phyloP scores from a whole-genome alignment of 2,797 vertebrate genomes.

The Acridotheres tristis region DNA sequence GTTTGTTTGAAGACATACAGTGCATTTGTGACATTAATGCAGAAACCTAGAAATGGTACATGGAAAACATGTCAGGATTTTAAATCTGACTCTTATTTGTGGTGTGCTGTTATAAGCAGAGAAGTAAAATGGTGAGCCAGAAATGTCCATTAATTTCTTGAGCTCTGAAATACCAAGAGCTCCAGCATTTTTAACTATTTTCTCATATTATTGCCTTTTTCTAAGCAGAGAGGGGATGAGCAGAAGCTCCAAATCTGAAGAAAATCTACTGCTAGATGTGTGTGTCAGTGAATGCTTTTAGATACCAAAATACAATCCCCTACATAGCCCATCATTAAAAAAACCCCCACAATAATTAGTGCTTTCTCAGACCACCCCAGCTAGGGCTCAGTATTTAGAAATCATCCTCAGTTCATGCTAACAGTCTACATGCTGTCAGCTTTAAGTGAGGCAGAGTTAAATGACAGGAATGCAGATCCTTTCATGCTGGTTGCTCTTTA shows the following conservation, averaged over 20 bases:
- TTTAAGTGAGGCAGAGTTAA: background rate
- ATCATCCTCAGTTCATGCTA: background rate
- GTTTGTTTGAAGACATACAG: background rate
- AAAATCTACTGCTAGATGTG: background rate
- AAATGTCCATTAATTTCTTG: background rate
- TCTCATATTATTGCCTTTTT: background rate
- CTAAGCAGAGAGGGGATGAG: background rate
- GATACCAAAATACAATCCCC: background rate
- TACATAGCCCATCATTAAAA: background rate
- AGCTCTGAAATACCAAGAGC: background rate
- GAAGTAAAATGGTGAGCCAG: background rate
- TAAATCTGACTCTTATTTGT: background rate
- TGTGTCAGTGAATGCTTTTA: background rate
- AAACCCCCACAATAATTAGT: background rate
- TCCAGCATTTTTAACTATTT: background rate
- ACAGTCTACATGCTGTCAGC: background rate
- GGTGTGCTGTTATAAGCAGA: background rate
- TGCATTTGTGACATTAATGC: background rate
- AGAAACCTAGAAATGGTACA: background rate
- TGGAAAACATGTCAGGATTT: background rate
- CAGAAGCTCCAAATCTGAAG: background rate
- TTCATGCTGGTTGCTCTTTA: background rate
- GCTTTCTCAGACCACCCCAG: background rate
- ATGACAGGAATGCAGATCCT: background rate
- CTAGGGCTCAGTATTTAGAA: background rate